These are phyloP conservation scores for Fissipunctia ypsillon DNA, from an alignment of 2,888 invertebrate species.

Conservation along the genomic window DNA sequence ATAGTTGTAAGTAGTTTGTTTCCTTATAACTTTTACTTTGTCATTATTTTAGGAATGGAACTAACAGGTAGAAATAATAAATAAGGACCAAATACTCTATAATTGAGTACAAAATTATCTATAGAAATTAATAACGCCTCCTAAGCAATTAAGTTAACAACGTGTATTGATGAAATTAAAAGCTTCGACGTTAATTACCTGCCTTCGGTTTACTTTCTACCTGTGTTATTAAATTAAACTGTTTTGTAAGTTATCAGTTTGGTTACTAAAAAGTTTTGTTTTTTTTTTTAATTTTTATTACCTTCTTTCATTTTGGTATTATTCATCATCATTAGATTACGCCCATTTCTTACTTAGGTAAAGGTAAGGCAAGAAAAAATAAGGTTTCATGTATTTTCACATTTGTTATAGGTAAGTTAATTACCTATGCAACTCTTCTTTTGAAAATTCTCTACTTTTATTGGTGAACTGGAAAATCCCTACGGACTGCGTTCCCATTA, in stretches of 20 bases:
- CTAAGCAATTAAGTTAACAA: slow-evolving; percentile 36
- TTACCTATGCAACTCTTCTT: background rate
- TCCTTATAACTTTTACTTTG: slow-evolving; percentile 1
- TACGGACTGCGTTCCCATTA: slow-evolving; percentile 10
- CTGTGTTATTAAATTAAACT: slow-evolving; percentile 38
- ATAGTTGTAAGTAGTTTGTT: slow-evolving; percentile 13
- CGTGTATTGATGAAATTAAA: slow-evolving; percentile 39
- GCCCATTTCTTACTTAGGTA: background rate
- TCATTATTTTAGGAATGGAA: background rate
- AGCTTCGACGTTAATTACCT: slow-evolving; percentile 38
- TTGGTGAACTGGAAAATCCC: background rate
- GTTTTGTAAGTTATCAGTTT: slow-evolving; percentile 8
- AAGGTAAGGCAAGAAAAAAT: background rate
- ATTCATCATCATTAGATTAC: background rate
- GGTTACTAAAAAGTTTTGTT: background rate
- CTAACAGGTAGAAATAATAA: slow-evolving; percentile 4
- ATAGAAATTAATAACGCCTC: slow-evolving; percentile 32
- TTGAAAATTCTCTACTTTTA: background rate
- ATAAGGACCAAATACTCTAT: slow-evolving; percentile 20
- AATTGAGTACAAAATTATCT: slow-evolving; percentile 21
- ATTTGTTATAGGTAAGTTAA: background rate
- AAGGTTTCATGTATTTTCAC: background rate
- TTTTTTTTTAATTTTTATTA: background rate
- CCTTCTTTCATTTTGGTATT: background rate
- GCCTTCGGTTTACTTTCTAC: background rate